Evolutionary conservation across 30 jellyfish, hydroid and myxozoan genomes (phyloP).

Genomic region (Cassiopea andromeda): DNA sequence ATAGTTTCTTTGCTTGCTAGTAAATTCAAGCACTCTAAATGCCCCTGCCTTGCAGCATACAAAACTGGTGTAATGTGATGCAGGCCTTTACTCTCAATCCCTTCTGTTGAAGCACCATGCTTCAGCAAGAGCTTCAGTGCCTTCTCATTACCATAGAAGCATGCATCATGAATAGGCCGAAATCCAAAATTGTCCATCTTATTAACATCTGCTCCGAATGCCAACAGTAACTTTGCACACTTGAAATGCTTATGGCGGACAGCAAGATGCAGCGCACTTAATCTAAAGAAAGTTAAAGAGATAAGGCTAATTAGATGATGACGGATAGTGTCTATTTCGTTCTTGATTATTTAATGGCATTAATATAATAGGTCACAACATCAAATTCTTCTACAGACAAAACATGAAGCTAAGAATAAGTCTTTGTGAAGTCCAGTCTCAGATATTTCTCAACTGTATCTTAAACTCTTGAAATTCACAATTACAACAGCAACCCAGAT

Average conservation of each 20-base stretch:
- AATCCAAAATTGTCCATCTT: conserved; percentile 77
- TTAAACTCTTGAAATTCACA: too few relatives aligned
- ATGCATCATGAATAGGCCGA: conserved; percentile 91
- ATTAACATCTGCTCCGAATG: conserved; percentile 78
- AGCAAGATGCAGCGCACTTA: conserved; percentile 79
- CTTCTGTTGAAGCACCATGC: conserved; percentile 72
- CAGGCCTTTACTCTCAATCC: conserved; percentile 61
- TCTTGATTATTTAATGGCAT: too few relatives aligned
- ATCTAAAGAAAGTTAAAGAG: conserved; percentile 21
- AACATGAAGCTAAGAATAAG: too few relatives aligned
- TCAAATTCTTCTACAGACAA: too few relatives aligned
- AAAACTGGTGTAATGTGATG: conserved; percentile 56
- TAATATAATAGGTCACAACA: too few relatives aligned
- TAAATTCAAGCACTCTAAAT: conserved; percentile 41
- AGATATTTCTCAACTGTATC: too few relatives aligned
- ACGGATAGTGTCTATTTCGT: background rate
- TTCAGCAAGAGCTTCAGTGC: conserved; percentile 56
- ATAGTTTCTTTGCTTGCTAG: conserved; percentile 5
- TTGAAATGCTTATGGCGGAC: conserved; percentile 80
- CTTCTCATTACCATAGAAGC: conserved; percentile 66
- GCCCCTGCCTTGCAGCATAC: conserved; percentile 74
- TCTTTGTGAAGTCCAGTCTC: too few relatives aligned
- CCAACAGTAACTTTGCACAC: conserved; percentile 58
- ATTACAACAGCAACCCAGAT: too few relatives aligned
- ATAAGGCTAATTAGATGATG: background rate